phyloP scores from a whole-genome alignment of 2,797 vertebrate genomes.

The Neomorphus geoffroyi region DNA sequence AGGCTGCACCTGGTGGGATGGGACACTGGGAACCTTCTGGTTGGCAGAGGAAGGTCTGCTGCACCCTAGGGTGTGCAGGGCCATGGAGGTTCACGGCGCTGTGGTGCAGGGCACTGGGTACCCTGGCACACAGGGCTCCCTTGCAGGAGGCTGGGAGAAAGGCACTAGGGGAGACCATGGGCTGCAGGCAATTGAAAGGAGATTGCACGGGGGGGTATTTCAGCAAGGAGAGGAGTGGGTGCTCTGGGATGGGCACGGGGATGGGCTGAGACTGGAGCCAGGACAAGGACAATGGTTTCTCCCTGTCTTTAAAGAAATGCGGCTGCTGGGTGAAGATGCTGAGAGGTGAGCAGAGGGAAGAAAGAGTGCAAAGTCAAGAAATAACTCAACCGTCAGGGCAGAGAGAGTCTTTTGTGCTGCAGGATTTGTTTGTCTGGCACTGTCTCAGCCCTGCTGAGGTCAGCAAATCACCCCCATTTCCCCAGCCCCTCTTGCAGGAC shows the following conservation, averaged over 20 bases:
- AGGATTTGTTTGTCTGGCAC: background rate
- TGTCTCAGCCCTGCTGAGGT: background rate
- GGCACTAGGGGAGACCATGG: accelerated
- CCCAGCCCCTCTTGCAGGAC: background rate
- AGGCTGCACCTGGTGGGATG: background rate
- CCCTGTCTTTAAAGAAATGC: background rate
- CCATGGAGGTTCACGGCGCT: accelerated
- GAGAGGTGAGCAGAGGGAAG: background rate
- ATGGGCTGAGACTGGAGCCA: background rate
- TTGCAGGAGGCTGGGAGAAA: background rate
- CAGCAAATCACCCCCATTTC: background rate
- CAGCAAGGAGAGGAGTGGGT: background rate
- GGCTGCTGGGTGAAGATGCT: background rate
- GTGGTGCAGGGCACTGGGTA: background rate
- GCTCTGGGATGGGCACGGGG: background rate
- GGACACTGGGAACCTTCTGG: no score
- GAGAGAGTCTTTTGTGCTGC: background rate
- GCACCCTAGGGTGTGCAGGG: accelerated
- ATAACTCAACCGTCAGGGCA: background rate
- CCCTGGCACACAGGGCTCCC: background rate
- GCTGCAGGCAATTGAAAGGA: background rate
- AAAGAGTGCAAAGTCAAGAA: background rate
- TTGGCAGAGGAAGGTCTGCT: background rate
- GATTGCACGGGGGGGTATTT: no score
- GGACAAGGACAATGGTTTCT: background rate